Percentiles rank a stretch among this genome's conserved stretches.
These are phyloP conservation scores for Tromatobia lineatoria DNA, from an alignment of 2,888 invertebrate genomes.

Conservation along the genomic window DNA sequence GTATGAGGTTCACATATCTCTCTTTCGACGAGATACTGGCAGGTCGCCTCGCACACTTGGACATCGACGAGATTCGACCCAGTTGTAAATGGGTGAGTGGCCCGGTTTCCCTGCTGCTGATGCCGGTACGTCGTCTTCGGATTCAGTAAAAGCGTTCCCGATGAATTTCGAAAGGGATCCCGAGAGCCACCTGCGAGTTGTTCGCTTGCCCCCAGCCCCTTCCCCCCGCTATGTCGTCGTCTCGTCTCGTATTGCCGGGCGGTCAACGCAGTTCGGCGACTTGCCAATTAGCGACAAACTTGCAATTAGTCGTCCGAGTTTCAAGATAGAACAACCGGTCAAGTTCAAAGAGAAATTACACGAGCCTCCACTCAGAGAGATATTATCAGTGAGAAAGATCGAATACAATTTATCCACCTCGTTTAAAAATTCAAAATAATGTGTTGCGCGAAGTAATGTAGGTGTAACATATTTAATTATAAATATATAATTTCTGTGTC, in stretches of 20 bases:
- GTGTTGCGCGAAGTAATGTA: not conserved
- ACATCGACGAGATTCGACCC: conserved; percentile 76
- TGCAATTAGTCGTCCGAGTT: conserved; percentile 64
- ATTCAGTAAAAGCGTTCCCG: conserved; percentile 72
- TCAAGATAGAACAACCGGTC: conserved; percentile 50
- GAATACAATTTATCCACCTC: not conserved
- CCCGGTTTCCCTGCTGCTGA: conserved; percentile 76
- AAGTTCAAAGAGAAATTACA: conserved; percentile 60
- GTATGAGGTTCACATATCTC: conserved; percentile 34
- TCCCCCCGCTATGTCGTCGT: conserved; percentile 47
- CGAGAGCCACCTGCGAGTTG: conserved; percentile 72
- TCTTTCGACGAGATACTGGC: conserved; percentile 30
- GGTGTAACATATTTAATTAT: not conserved
- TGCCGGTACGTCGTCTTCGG: conserved; percentile 26
- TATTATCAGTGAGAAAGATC: conserved; percentile 39
- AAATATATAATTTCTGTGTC: not conserved
- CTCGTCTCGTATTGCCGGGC: not conserved
- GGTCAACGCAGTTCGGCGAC: conserved; percentile 14
- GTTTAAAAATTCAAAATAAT: not conserved
- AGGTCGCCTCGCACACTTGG: conserved; percentile 47
- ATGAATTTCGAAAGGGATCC: conserved; percentile 78
- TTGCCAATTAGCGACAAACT: conserved; percentile 65
- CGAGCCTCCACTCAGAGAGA: conserved; percentile 43
- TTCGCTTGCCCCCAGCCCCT: conserved; percentile 52
- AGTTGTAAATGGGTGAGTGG: conserved; percentile 84